A percentile compares a stretch with the other conserved stretches of the same genome.
Conservation (phyloP, 2,797 vertebrate species). For the Antennarius maculatus region DNA sequence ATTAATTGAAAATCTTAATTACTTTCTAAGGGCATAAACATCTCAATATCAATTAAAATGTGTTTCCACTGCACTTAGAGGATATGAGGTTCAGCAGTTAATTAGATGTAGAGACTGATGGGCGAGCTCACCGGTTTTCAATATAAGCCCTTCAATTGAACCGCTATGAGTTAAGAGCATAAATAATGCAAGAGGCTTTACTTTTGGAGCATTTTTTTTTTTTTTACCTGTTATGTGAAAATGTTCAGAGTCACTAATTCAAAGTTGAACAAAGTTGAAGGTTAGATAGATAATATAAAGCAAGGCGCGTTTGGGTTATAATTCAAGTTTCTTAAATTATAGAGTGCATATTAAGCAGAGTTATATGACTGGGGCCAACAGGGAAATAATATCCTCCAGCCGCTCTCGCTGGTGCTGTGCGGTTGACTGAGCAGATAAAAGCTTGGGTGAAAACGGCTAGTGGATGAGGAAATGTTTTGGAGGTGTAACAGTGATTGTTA, state of each 20-base stretch:
- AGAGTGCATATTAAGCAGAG: conserved; percentile 87
- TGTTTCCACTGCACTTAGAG: conserved; percentile 84
- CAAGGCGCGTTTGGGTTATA: conserved; percentile 80
- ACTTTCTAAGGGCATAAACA: conserved; percentile 88
- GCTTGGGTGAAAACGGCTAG: conserved; percentile 81
- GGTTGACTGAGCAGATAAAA: conserved; percentile 87
- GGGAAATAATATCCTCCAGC: conserved; percentile 89
- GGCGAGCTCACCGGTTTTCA: conserved; percentile 78
- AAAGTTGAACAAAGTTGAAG: conserved; percentile 86
- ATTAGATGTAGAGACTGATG: conserved; percentile 85
- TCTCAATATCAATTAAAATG: conserved; percentile 89
- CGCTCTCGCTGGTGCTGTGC: conserved; percentile 77
- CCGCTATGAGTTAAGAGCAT: conserved; percentile 77
- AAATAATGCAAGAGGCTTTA: conserved; percentile 81
- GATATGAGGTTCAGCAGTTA: conserved; percentile 85
- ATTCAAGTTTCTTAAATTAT: conserved; percentile 86
- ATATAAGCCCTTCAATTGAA: conserved; percentile 81
- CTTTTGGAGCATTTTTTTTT: conserved; percentile 58
- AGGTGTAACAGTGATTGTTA: conserved; percentile 86
- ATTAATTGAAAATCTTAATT: conserved; percentile 90
- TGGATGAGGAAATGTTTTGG: conserved; percentile 86
- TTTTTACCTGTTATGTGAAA: conserved; percentile 76
- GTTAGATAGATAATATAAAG: conserved; percentile 82
- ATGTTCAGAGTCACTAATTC: conserved; percentile 75
- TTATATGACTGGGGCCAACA: conserved; percentile 85